phyloP scores from a whole-genome alignment of 2,888 invertebrate species.

The Lochmaea capreae region DNA sequence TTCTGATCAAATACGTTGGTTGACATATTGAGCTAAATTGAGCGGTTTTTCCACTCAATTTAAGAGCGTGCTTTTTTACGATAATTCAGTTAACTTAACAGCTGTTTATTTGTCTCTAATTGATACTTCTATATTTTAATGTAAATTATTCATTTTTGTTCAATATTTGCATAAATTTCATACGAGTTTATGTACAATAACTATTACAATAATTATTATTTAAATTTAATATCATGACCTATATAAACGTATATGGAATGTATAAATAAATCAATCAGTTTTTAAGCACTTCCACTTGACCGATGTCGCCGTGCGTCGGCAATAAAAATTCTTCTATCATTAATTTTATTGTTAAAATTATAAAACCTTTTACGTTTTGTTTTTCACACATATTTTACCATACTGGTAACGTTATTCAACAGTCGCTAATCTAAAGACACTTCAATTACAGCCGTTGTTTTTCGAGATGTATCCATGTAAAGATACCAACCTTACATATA shows the following conservation, averaged over 20 bases:
- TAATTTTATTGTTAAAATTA: slow-evolving; percentile 5
- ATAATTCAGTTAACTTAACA: neutral
- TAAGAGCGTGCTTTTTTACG: too few relatives aligned
- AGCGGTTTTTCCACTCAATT: too few relatives aligned
- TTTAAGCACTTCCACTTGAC: neutral
- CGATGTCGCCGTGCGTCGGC: too few relatives aligned
- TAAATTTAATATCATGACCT: neutral
- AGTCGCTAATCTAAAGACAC: slow-evolving; percentile 23
- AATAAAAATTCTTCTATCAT: slow-evolving; percentile 6
- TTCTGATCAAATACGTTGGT: too few relatives aligned
- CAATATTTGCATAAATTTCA: neutral
- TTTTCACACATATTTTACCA: slow-evolving; percentile 19
- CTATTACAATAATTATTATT: neutral
- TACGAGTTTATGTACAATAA: neutral
- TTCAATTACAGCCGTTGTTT: slow-evolving; percentile 38
- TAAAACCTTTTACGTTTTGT: neutral
- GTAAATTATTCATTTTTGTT: neutral
- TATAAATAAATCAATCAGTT: neutral
- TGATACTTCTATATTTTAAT: neutral
- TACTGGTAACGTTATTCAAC: slow-evolving; percentile 25
- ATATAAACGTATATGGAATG: neutral
- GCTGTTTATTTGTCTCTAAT: neutral
- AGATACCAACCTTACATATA: slow-evolving; percentile 47
- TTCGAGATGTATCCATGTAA: slow-evolving; percentile 44
- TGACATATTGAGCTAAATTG: too few relatives aligned